Evolutionary conservation across 2,888 invertebrate genomes (phyloP), one percentile per base, ranked within the genome.

Genomic region (Clusia tigrina): DNA sequence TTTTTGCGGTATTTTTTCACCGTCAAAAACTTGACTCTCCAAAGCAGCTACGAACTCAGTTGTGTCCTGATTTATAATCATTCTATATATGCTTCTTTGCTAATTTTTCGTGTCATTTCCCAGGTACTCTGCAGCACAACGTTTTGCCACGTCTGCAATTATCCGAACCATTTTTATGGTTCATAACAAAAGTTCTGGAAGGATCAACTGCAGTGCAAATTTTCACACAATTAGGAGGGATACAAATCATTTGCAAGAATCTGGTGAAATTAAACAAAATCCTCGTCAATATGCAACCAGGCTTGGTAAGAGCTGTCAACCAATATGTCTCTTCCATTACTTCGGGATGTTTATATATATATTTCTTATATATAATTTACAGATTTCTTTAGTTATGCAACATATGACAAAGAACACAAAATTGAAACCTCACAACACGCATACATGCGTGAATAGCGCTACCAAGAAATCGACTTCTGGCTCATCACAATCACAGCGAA

Each of bases 91-190:
- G 10, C 24, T 38, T 63, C 18, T 37, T 17, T 2, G 20, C 42
- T 6, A 32, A 25, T 54, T 17, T 22, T 48, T 42, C 20, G 26
- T 2, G 46, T 15, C 18, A 20, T 20, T 18, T 32, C 48, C 5
- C 32, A 83, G 82, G 78, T 54, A 81, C 83, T n/a, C 75, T 79
- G 23, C 78, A 81, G 46, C 78, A 82, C 1, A 80, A 80, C 51
- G 74, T 79, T 32, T 69, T 84, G 62, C 84, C 84, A 5, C 79
- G 82, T 23, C 71, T 84, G 26, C 88, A 89, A 68, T 84, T 96
- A 9, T 95, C 95, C 0, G 94, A 95, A 81, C 94, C 94, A 2
- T 87, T 96, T 79, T 88, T 95, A 58, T 92, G 93, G 87, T 90
- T 95, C 74, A 89, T 94, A 38, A 85, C 93, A 12, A 89, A 91